Conservation (phyloP, 2,113 vertebrate genomes). For the Rhea pennata region DNA sequence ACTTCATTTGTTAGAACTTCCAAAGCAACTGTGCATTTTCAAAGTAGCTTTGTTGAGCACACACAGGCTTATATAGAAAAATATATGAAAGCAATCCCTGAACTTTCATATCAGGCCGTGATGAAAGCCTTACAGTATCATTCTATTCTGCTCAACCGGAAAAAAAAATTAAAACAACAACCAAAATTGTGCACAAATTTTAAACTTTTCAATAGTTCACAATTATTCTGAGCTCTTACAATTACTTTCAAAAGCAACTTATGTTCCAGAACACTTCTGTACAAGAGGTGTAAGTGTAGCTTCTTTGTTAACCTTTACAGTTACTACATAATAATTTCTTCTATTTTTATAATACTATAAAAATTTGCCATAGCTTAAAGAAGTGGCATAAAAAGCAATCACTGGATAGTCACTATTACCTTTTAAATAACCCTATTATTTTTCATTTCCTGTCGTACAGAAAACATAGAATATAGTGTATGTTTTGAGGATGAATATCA, state of each 20-base stretch:
- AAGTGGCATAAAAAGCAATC: not conserved
- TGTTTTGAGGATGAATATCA: not conserved
- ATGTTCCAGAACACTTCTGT: not conserved
- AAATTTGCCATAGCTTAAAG: not conserved
- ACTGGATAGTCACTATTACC: not conserved
- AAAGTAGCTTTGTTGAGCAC: not conserved
- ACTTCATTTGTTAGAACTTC: not conserved
- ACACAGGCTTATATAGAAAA: not conserved
- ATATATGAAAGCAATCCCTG: not conserved
- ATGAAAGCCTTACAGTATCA: not conserved
- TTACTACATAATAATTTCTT: not conserved
- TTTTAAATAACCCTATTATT: not conserved
- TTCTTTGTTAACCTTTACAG: not conserved
- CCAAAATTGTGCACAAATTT: not conserved
- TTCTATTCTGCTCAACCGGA: not conserved
- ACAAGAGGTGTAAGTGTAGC: not conserved
- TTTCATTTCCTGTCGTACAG: not conserved
- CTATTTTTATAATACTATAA: not conserved
- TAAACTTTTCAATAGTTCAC: not conserved
- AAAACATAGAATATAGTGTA: not conserved
- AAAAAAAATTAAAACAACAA: no score
- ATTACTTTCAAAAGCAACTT: not conserved
- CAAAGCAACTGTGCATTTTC: not conserved
- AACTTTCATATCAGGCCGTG: slow-evolving; percentile 5
- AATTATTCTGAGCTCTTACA: not conserved